phyloP scores from a whole-genome alignment of 1,140 invertebrate species.

The Leptestheria dahalacensis region DNA sequence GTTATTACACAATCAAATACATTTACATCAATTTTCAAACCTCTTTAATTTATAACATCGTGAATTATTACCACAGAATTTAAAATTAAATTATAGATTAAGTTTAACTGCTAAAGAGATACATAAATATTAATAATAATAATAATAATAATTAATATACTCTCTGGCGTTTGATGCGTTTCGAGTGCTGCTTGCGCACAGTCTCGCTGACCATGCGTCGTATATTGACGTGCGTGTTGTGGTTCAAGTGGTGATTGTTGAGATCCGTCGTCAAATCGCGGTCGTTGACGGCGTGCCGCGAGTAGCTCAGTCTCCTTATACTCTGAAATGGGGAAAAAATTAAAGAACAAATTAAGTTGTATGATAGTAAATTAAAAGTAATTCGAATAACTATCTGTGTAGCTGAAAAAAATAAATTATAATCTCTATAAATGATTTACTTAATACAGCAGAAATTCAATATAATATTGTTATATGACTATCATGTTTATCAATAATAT shows the following conservation, averaged over 20 bases:
- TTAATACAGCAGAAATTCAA: no score
- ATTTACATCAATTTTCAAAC: no score
- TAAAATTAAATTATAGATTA: no score
- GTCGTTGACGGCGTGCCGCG: slow-evolving; percentile 75
- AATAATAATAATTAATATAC: slow-evolving; percentile 27
- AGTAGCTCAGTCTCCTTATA: slow-evolving; percentile 64
- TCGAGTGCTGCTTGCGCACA: slow-evolving; percentile 55
- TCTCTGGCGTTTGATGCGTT: slow-evolving; percentile 56
- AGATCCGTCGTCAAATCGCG: slow-evolving; percentile 54
- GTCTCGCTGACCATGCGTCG: slow-evolving; percentile 66
- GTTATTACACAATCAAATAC: no score
- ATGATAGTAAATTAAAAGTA: not conserved
- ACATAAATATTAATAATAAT: no score
- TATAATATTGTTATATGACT: not conserved
- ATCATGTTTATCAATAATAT: not conserved
- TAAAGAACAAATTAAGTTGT: slow-evolving; percentile 16
- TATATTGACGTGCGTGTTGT: slow-evolving; percentile 81
- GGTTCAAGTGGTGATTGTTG: slow-evolving; percentile 64
- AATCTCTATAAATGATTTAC: no score
- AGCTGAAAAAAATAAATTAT: not conserved
- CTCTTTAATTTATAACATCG: no score
- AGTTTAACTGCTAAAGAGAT: no score
- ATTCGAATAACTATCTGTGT: not conserved
- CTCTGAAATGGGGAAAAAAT: slow-evolving; percentile 13
- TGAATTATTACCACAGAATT: no score